Evolutionary conservation across 2,888 invertebrate genomes (phyloP).

Genomic region (Diarsia rubi): DNA sequence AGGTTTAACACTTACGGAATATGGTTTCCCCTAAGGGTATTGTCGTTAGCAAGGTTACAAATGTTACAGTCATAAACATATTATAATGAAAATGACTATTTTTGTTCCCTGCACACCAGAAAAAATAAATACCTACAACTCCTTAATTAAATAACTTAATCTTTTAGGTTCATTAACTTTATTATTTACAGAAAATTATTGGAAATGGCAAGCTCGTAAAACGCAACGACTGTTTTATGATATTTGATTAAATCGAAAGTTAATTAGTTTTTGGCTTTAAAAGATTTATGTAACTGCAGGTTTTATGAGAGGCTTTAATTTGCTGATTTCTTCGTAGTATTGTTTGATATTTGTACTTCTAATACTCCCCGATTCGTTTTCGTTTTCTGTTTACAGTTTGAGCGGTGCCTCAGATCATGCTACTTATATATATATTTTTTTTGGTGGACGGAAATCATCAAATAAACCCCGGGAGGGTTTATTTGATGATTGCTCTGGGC

Average conservation of each 20-base stretch:
- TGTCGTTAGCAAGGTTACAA: constrained; percentile 74
- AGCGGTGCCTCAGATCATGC: not conserved
- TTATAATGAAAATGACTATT: constrained; percentile 67
- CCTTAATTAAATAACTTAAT: constrained; percentile 64
- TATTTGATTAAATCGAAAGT: constrained; percentile 25
- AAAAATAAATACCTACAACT: constrained; percentile 64
- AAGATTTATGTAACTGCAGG: not conserved
- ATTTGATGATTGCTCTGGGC: too few species aligned
- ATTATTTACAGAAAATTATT: constrained; percentile 41
- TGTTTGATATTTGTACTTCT: not conserved
- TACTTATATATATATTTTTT: too few species aligned
- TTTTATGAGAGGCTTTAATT: not conserved
- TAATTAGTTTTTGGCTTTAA: constrained; percentile 45
- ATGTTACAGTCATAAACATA: constrained; percentile 78
- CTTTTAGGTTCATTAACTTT: constrained; percentile 44
- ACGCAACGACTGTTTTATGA: constrained; percentile 40
- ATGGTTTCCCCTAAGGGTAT: constrained; percentile 66
- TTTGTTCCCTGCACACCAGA: constrained; percentile 60
- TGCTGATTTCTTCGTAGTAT: not conserved
- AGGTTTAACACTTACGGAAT: constrained; percentile 76
- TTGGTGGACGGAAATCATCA: too few species aligned
- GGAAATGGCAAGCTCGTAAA: constrained; percentile 35
- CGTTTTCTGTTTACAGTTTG: not conserved
- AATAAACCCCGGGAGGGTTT: too few species aligned
- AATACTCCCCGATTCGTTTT: too few species aligned